phyloP scores from a whole-genome alignment of 2,888 invertebrate genomes.

The Cryptosula pallasiana region DNA sequence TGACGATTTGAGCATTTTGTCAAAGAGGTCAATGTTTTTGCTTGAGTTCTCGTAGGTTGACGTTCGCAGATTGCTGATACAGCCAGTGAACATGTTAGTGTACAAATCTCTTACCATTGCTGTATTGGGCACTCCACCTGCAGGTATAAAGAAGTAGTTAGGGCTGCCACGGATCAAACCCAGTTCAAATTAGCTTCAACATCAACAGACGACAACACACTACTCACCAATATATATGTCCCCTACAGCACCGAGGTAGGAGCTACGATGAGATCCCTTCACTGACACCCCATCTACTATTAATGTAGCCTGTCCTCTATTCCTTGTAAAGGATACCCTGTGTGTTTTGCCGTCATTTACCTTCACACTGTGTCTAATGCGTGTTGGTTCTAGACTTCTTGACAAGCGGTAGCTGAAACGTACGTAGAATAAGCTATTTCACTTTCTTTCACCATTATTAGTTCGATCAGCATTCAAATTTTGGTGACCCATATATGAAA shows the following conservation, averaged over 20 bases:
- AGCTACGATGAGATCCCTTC: neutral
- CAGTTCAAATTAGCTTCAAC: no score
- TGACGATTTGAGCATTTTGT: neutral
- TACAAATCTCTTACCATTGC: neutral
- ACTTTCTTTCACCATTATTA: neutral
- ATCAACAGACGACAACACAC: neutral
- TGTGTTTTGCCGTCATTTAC: slow-evolving; percentile 11
- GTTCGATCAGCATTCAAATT: no score
- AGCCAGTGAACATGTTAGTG: neutral
- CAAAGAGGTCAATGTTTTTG: slow-evolving; percentile 19
- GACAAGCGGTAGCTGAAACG: slow-evolving; percentile 3
- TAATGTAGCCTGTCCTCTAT: neutral
- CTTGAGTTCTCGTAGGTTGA: neutral
- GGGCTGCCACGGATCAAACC: neutral
- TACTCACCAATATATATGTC: slow-evolving; percentile 17
- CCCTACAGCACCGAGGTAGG: neutral
- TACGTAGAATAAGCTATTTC: neutral
- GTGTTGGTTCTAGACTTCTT: neutral
- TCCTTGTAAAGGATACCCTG: neutral
- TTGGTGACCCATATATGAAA: neutral
- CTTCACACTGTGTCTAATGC: neutral
- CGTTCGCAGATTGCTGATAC: neutral
- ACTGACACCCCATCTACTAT: slow-evolving; percentile 2
- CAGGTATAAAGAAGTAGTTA: neutral
- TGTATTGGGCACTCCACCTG: slow-evolving; percentile 6